phyloP scores from a whole-genome alignment of 2,113 vertebrate species.

The Phalacrocorax brasilianus region DNA sequence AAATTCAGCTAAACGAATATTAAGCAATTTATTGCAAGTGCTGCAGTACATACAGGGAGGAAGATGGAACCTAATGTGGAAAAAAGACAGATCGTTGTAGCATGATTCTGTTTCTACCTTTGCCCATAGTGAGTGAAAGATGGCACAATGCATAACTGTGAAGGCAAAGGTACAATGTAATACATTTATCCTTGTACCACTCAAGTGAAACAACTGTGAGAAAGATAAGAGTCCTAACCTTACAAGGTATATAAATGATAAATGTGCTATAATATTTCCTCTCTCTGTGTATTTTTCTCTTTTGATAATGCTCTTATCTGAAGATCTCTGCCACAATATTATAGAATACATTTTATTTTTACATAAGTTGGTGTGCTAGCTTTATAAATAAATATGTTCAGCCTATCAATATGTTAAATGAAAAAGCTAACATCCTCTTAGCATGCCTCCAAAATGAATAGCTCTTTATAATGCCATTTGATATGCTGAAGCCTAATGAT shows the following conservation, averaged over 20 bases:
- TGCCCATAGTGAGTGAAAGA: background rate
- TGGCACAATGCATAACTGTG: background rate
- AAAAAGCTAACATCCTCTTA: background rate
- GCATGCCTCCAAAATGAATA: background rate
- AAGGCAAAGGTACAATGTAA: background rate
- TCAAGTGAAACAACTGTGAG: constrained; percentile 39
- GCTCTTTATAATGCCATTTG: background rate
- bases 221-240: constrained; percentile 45
- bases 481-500: background rate
- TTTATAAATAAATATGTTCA: constrained; percentile 35
- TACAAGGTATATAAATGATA: constrained; percentile 39
- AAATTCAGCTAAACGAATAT: background rate
- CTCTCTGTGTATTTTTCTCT: background rate
- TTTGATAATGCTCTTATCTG: background rate
- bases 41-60: background rate
- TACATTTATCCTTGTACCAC: constrained; percentile 38
- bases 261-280: constrained; percentile 29
- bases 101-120: constrained; percentile 7
- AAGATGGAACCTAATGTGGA: background rate
- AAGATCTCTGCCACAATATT: background rate
- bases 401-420: background rate
- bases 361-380: background rate
- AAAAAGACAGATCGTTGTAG: background rate
- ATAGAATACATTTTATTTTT: background rate
- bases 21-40: background rate